Conservation (phyloP, 2,113 vertebrate species). For the Dipodomys merriami region DNA sequence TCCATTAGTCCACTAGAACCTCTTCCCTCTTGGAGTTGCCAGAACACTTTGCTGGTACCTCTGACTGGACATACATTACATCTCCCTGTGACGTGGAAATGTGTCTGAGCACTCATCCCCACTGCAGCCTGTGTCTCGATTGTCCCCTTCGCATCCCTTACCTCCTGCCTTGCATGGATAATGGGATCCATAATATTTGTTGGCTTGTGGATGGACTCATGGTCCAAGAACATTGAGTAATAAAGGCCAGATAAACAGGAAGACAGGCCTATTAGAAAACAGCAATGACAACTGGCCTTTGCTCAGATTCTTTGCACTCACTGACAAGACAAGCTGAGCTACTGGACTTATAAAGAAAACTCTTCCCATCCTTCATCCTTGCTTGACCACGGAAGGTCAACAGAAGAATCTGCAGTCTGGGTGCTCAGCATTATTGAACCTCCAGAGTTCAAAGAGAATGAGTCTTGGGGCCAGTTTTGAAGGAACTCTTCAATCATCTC, state of each 20-base stretch:
- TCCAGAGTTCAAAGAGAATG: constrained; percentile 61
- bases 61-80: accelerated
- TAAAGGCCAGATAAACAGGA: constrained; percentile 50
- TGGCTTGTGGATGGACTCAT: not conserved
- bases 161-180: not conserved
- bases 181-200: not conserved
- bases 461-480: constrained; percentile 60
- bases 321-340: not conserved
- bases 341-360: constrained; percentile 48
- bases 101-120: accelerated
- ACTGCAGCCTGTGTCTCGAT: not conserved
- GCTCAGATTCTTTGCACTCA: not conserved
- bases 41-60: not conserved
- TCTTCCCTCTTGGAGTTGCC: not conserved
- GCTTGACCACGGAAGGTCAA: constrained; percentile 51
- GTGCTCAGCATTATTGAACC: constrained; percentile 60
- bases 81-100: not conserved
- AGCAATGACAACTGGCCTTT: not conserved
- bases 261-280: constrained; percentile 24
- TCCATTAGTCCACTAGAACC: not conserved
- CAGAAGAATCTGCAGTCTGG: constrained; percentile 57
- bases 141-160: not conserved
- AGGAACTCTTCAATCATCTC: constrained; percentile 68
- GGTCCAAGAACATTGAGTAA: constrained; percentile 45
- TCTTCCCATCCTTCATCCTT: constrained; percentile 6